phyloP scores from a whole-genome alignment of 2,113 vertebrate genomes.

The Alectura lathami region DNA sequence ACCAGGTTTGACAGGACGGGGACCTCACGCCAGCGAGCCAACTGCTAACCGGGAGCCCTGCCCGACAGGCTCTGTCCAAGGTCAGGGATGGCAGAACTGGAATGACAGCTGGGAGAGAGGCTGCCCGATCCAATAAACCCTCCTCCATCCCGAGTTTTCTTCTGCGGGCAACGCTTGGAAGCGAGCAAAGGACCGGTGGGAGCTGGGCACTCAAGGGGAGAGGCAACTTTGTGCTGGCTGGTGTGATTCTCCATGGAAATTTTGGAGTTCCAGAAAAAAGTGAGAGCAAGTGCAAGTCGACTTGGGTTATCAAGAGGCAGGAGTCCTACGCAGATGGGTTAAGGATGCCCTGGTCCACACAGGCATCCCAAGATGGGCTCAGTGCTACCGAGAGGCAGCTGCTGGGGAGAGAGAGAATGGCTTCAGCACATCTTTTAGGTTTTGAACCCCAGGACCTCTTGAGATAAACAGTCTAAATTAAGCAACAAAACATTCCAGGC shows the following conservation, averaged over 20 bases:
- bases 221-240: fast-evolving
- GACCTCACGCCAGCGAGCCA: neutral
- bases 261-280: neutral
- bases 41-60: neutral
- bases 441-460: slow-evolving; percentile 24
- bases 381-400: neutral
- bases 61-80: slow-evolving; percentile 10
- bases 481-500: slow-evolving; percentile 66
- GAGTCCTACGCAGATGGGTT: neutral
- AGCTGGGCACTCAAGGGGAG: neutral
- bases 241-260: neutral
- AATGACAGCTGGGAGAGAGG: neutral
- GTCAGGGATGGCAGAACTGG: slow-evolving; percentile 1
- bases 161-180: neutral
- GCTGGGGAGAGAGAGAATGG: neutral
- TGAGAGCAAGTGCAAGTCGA: neutral
- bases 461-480: slow-evolving; percentile 70
- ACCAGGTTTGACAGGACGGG: neutral
- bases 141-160: neutral
- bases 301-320: neutral
- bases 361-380: neutral
- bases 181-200: fast-evolving
- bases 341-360: fast-evolving
- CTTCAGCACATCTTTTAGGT: neutral
- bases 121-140: slow-evolving; percentile 42